Evolutionary conservation across 2,888 invertebrate genomes (phyloP).

Genomic region (Anoplius nigerrimus): DNA sequence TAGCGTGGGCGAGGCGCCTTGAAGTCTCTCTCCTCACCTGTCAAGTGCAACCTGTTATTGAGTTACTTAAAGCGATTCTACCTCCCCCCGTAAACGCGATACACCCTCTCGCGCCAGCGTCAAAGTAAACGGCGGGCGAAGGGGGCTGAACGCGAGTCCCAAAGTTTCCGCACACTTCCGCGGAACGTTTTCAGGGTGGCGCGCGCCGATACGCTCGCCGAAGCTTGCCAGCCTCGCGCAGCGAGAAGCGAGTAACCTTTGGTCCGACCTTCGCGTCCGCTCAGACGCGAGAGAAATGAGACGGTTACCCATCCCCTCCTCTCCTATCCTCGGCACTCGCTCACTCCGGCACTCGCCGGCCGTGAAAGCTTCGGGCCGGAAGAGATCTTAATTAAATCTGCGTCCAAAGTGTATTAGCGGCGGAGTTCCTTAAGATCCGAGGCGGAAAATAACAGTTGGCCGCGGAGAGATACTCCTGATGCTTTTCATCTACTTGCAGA

Average conservation of each 20-base stretch:
- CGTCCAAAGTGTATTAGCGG: slow-evolving; percentile 6
- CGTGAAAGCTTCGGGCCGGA: slow-evolving; percentile 9
- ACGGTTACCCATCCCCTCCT: slow-evolving; percentile 14
- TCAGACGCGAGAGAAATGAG: not conserved
- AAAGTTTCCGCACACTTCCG: slow-evolving; percentile 27
- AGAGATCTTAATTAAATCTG: slow-evolving; percentile 35
- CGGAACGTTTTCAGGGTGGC: slow-evolving; percentile 20
- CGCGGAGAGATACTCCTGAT: too few species aligned
- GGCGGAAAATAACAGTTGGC: too few species aligned
- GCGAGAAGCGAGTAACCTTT: slow-evolving; percentile 12
- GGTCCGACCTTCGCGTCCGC: slow-evolving; percentile 5
- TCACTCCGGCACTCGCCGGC: slow-evolving; percentile 1
- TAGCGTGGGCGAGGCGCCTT: too few species aligned
- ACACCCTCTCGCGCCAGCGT: slow-evolving; percentile 39
- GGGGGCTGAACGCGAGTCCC: slow-evolving; percentile 27
- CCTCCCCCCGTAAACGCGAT: slow-evolving; percentile 48
- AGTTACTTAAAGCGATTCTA: slow-evolving; percentile 54
- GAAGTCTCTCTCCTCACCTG: slow-evolving; percentile 47
- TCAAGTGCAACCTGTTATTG: slow-evolving; percentile 59
- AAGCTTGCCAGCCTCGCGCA: too few species aligned
- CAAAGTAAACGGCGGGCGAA: slow-evolving; percentile 23
- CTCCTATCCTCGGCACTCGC: slow-evolving; percentile 11
- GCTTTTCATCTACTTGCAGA: too few species aligned
- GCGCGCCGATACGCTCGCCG: slow-evolving; percentile 18
- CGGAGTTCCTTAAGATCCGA: slow-evolving; percentile 5